phyloP scores from a whole-genome alignment of 2,113 vertebrate species.

The Aegithalos caudatus region DNA sequence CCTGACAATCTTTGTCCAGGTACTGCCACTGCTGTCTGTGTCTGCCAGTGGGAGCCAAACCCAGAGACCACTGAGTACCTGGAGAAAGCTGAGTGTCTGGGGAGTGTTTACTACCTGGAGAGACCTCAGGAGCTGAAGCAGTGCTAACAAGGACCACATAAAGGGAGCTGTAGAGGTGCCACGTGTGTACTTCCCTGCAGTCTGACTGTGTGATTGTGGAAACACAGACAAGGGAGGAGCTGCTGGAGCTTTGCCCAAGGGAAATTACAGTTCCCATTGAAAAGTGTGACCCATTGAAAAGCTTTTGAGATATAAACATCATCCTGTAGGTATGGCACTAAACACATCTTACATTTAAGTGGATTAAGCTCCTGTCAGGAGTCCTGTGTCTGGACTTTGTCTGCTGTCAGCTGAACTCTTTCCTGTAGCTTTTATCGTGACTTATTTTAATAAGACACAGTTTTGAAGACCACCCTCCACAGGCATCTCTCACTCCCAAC shows the following conservation, averaged over 20 bases:
- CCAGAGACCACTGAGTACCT: background rate
- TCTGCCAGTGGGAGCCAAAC: background rate
- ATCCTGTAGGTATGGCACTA: background rate
- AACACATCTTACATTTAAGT: background rate
- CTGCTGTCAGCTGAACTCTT: background rate
- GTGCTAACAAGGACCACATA: background rate
- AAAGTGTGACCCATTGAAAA: background rate
- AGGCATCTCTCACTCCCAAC: background rate
- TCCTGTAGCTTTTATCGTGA: background rate
- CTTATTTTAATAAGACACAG: background rate
- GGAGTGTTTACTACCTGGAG: background rate
- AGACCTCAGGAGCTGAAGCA: background rate
- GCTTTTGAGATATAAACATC: background rate
- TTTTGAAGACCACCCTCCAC: background rate
- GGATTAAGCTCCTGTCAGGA: background rate
- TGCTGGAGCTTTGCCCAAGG: background rate
- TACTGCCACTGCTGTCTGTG: background rate
- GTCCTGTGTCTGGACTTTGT: background rate
- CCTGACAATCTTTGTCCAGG: background rate
- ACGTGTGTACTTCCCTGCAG: background rate
- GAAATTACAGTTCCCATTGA: background rate
- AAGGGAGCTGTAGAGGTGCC: background rate
- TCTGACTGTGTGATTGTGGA: background rate
- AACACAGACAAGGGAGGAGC: background rate
- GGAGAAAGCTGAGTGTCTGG: background rate